Evolutionary conservation across 1,140 invertebrate genomes (phyloP), one percentile per base, ranked within the genome.

Genomic region (Trinorchestia longiramus): DNA sequence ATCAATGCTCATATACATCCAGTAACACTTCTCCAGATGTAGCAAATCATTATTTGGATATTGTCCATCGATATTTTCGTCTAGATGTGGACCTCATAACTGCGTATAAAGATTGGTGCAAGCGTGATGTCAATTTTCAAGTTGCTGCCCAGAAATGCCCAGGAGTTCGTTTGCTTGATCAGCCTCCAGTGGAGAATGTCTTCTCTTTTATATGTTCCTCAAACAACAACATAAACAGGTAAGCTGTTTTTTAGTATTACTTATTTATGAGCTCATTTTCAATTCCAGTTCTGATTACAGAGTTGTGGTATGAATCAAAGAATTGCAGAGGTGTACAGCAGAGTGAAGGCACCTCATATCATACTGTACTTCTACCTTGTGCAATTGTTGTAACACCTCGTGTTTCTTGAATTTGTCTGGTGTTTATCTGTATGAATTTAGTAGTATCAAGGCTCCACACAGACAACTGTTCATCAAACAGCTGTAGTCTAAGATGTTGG

Each of bases 121-220:
- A 97, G 90, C 96, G 90, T 87, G 97, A 98, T 96, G 98, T 98
- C 97, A 97, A 98, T 96, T 97, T 98, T 96, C 96, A 98, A 28
- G 95, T 97, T 96, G 95, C 95, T 11, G 45, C n/a, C 41, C 95
- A 95, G 57, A 97, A 98, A 95, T 98, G 98, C 97, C 98, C 98
- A 97, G 99, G 99, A 0, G 98, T 99, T 45, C 98, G 99, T 97
- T 98, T 99, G 97, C 97, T 99, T n/a, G 97, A 98, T 94, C 99
- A 99, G 97, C 98, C 99, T 97, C 98, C 99, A 0, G 97, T 99
- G 3, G 99, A 99, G 97, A 99, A 99, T 97, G 97, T 99, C 0
- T 99, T 99, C 45, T 45, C 77, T 3, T 95, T 91, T 44, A 88
- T 95, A 43, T 88, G 77, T 92, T 88, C 77, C n/a, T 87, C 87